These are phyloP conservation scores for Macrochelys suwanniensis DNA, from an alignment of 2,797 vertebrate species.

Conservation along the genomic window DNA sequence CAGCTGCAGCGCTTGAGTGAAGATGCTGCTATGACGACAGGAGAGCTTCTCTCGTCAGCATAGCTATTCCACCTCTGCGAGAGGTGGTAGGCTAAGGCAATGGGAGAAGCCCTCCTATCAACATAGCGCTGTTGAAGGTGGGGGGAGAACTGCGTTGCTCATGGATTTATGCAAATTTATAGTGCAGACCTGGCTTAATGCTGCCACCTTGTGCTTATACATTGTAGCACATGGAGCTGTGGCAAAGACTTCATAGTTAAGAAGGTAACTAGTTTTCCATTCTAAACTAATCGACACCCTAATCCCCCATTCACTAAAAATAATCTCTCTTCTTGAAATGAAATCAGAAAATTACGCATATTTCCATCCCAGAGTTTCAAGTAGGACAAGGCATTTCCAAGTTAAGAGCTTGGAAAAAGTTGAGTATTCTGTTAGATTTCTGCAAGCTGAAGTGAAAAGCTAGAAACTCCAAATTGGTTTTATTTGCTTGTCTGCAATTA, in stretches of 20 bases:
- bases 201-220: slow-evolving; percentile 76
- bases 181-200: neutral
- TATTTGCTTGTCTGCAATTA: neutral
- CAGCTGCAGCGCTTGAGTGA: neutral
- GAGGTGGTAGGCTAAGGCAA: neutral
- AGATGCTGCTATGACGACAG: neutral
- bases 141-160: neutral
- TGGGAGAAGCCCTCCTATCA: neutral
- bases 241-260: fast-evolving
- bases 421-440: neutral
- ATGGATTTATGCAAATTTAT: neutral
- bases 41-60: neutral
- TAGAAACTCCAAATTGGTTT: neutral
- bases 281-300: neutral
- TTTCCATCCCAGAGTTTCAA: neutral
- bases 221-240: neutral
- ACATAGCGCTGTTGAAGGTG: neutral
- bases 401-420: neutral
- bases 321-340: neutral
- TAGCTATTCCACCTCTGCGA: neutral
- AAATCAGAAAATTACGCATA: neutral
- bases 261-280: neutral
- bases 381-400: neutral
- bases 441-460: neutral
- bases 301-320: neutral